Evolutionary conservation across 2,113 vertebrate species (phyloP).

Genomic region (Solea solea): DNA sequence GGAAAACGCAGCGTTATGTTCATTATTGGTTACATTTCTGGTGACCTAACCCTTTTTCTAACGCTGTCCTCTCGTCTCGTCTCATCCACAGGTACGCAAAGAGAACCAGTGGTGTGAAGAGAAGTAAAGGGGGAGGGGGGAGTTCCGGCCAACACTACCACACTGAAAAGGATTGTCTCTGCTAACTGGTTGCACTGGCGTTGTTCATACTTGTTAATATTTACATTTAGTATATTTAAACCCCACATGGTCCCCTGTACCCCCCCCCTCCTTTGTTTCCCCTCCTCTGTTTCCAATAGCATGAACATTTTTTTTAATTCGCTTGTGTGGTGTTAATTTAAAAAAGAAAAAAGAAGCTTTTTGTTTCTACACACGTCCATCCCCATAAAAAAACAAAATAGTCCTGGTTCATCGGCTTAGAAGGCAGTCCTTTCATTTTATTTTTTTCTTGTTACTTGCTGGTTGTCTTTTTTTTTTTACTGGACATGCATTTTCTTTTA

Average conservation of each 20-base stretch:
- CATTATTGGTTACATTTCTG: too few relatives aligned
- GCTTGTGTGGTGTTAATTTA: conserved; percentile 78
- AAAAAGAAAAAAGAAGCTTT: conserved; percentile 70
- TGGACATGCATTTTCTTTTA: conserved; percentile 69
- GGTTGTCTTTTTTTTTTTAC: conserved; percentile 74
- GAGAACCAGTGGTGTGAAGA: conserved; percentile 99
- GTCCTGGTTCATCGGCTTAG: conserved; percentile 42
- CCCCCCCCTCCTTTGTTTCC: neutral
- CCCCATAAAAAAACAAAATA: conserved; percentile 72
- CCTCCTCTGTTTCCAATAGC: conserved; percentile 68
- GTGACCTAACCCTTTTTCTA: too few relatives aligned
- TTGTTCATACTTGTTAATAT: conserved; percentile 99
- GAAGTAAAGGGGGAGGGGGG: conserved; percentile 85
- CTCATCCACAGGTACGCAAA: conserved; percentile 92
- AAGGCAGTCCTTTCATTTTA: conserved; percentile 6
- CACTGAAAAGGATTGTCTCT: conserved; percentile 88
- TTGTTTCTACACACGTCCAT: conserved; percentile 68
- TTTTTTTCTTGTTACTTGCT: conserved; percentile 22
- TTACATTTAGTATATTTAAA: conserved; percentile 87
- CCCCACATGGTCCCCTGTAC: conserved; percentile 50
- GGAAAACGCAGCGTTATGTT: neutral
- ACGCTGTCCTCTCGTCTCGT: too few relatives aligned
- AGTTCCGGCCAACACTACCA: conserved; percentile 83
- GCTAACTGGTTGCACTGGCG: conserved; percentile 95
- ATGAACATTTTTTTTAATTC: conserved; percentile 85